These are phyloP conservation scores for Plutella xylostella DNA, from an alignment of 2,888 invertebrate genomes.

Conservation along the genomic window DNA sequence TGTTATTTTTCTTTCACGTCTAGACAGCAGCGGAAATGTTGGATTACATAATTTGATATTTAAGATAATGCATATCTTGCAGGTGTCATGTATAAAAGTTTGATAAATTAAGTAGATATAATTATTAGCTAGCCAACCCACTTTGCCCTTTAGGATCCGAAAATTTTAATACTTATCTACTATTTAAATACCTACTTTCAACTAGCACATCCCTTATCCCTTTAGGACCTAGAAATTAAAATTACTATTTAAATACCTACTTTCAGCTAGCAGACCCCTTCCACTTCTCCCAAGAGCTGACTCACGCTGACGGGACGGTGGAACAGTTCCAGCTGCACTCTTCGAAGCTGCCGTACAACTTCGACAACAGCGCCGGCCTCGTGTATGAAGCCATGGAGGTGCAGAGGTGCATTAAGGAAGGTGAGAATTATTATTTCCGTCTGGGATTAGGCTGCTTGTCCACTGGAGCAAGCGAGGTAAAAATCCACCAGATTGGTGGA, in stretches of 20 bases:
- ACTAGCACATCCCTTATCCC: too few relatives aligned
- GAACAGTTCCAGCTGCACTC: slow-evolving; percentile 72
- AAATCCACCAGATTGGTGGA: too few relatives aligned
- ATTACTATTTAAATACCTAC: slow-evolving; percentile 3
- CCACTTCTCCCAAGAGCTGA: slow-evolving; percentile 75
- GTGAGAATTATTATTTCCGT: too few relatives aligned
- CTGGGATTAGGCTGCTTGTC: too few relatives aligned
- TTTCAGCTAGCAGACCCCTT: slow-evolving; percentile 64
- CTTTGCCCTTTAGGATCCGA: too few relatives aligned
- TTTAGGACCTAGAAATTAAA: too few relatives aligned
- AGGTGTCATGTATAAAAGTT: not conserved
- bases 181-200: too few relatives aligned
- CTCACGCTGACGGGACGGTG: slow-evolving; percentile 64
- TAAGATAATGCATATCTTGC: not conserved
- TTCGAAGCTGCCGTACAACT: slow-evolving; percentile 66
- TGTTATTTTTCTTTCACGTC: not conserved
- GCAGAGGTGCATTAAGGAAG: slow-evolving; percentile 73
- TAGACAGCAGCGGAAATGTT: not conserved
- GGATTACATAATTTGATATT: not conserved
- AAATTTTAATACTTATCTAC: too few relatives aligned
- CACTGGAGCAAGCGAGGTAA: too few relatives aligned
- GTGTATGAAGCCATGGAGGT: slow-evolving; percentile 82
- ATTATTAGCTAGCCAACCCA: too few relatives aligned
- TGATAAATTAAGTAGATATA: too few relatives aligned
- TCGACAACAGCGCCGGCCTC: slow-evolving; percentile 76